These are phyloP conservation scores for Megaceryle torquata DNA, from an alignment of 2,113 vertebrate species.

Conservation along the genomic window DNA sequence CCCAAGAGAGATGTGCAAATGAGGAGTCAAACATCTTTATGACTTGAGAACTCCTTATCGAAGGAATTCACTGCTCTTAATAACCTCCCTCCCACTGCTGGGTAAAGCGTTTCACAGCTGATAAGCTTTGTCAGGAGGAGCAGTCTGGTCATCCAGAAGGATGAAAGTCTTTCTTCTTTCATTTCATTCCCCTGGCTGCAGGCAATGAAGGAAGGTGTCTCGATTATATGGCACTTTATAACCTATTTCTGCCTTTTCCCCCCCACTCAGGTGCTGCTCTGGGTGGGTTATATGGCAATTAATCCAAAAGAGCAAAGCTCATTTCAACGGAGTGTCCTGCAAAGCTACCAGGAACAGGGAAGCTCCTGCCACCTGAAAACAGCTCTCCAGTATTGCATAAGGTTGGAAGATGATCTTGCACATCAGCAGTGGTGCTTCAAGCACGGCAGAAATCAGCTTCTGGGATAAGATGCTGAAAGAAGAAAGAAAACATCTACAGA, in stretches of 20 bases:
- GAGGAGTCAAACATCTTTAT: slow-evolving; percentile 43
- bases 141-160: neutral
- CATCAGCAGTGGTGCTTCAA: neutral
- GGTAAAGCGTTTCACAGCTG: neutral
- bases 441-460: neutral
- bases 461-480: neutral
- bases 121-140: neutral
- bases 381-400: neutral
- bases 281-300: accelerated
- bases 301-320: neutral
- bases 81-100: neutral
- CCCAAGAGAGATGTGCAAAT: neutral
- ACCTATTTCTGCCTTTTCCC: neutral
- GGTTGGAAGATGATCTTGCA: neutral
- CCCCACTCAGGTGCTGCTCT: neutral
- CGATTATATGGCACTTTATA: neutral
- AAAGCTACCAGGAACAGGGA: neutral
- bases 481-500: neutral
- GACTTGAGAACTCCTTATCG: neutral
- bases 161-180: neutral
- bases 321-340: neutral
- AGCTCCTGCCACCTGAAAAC: neutral
- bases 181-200: neutral
- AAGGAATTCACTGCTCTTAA: neutral
- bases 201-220: neutral